Evolutionary conservation across 1,140 invertebrate species (phyloP).

Genomic region (Nomia melanderi): DNA sequence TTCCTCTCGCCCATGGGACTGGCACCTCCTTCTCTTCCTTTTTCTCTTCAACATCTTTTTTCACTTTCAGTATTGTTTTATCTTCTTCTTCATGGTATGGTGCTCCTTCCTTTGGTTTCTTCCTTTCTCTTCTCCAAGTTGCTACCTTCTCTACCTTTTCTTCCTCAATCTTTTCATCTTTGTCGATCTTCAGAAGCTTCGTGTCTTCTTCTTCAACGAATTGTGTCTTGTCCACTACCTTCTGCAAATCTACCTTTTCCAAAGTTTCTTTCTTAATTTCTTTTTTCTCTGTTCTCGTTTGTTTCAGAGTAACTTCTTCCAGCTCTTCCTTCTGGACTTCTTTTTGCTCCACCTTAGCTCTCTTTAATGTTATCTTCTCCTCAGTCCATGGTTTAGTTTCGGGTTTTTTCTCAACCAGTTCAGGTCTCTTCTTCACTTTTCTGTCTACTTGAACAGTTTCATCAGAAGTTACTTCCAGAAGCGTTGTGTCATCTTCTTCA

Average conservation of each 20-base stretch:
- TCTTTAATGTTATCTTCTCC: slow-evolving; percentile 72
- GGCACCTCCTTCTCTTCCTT: too few relatives aligned
- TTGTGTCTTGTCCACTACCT: slow-evolving; percentile 36
- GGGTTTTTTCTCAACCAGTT: slow-evolving; percentile 20
- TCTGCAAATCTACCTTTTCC: slow-evolving; percentile 61
- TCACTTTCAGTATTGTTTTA: too few relatives aligned
- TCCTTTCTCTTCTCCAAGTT: slow-evolving; percentile 71
- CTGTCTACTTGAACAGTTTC: slow-evolving; percentile 21
- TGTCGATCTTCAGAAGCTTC: slow-evolving; percentile 39
- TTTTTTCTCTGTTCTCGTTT: slow-evolving; percentile 75
- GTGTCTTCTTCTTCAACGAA: slow-evolving; percentile 43
- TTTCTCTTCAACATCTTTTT: too few relatives aligned
- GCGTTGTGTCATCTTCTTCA: slow-evolving; percentile 71
- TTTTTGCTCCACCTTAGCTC: slow-evolving; percentile 63
- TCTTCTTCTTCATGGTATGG: too few relatives aligned
- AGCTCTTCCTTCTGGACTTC: slow-evolving; percentile 61
- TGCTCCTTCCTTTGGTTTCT: neutral
- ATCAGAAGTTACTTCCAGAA: slow-evolving; percentile 61
- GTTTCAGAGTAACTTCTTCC: slow-evolving; percentile 77
- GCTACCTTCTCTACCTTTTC: slow-evolving; percentile 61
- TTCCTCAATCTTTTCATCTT: slow-evolving; percentile 47
- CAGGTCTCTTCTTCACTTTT: slow-evolving; percentile 17
- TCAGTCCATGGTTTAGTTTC: slow-evolving; percentile 72
- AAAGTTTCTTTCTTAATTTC: slow-evolving; percentile 55
- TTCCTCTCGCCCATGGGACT: too few relatives aligned